Conservation (phyloP, 2,888 invertebrate genomes). For the Catotricha subobsoleta region DNA sequence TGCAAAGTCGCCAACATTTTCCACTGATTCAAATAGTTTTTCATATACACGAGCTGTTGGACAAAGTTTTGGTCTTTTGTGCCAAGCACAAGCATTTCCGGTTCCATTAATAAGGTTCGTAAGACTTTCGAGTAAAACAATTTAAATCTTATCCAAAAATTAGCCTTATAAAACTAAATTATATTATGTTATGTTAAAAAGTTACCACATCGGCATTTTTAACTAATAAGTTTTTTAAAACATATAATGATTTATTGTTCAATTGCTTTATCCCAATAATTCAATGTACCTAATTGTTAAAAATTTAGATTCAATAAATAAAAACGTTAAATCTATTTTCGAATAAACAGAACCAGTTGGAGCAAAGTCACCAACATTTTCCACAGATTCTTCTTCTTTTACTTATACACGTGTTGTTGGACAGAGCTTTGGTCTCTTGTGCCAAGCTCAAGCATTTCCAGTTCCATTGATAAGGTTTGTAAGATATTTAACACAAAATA, state of each 20-base stretch:
- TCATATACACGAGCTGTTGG: slow-evolving; percentile 20
- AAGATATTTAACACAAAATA: no score
- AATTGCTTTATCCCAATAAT: no score
- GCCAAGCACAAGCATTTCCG: slow-evolving; percentile 30
- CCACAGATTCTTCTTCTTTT: slow-evolving; percentile 38
- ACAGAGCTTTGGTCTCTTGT: slow-evolving; percentile 39
- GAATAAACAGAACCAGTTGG: slow-evolving; percentile 40
- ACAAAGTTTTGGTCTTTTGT: slow-evolving; percentile 20
- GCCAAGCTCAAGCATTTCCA: slow-evolving; percentile 52
- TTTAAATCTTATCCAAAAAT: no score
- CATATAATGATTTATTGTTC: no score
- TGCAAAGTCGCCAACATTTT: slow-evolving; percentile 42
- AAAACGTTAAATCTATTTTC: no score
- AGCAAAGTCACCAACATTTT: slow-evolving; percentile 38
- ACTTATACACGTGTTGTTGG: slow-evolving; percentile 31
- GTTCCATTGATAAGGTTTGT: slow-evolving; percentile 52
- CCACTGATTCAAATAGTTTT: slow-evolving; percentile 40
- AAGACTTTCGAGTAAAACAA: not conserved
- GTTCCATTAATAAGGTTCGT: slow-evolving; percentile 5
- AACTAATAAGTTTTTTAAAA: no score
- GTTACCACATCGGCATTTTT: no score
- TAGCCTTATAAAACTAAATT: no score
- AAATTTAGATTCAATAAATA: no score
- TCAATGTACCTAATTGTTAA: no score
- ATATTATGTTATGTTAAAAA: no score